Conservation (phyloP, 1,140 invertebrate genomes). For the Hyles euphorbiae region DNA sequence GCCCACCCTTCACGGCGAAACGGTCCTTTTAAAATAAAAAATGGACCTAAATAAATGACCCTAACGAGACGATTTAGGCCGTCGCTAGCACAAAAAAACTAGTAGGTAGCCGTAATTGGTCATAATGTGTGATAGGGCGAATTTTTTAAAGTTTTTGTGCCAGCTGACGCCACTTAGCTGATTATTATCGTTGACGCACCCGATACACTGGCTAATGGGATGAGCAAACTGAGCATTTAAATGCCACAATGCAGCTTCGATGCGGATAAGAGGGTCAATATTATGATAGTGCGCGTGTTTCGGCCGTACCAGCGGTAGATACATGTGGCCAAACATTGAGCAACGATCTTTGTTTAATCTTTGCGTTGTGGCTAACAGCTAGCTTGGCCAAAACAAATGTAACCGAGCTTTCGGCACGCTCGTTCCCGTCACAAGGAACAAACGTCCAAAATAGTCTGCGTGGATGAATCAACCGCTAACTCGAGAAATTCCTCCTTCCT, state of each 20-base stretch:
- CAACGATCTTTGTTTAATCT: constrained; percentile 55
- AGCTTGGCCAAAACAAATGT: constrained; percentile 45
- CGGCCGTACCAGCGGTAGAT: constrained; percentile 50
- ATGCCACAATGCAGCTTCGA: constrained; percentile 48
- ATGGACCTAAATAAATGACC: constrained; percentile 58
- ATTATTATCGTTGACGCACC: constrained; percentile 61
- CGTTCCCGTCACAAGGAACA: constrained; percentile 24
- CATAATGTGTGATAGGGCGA: constrained; percentile 52
- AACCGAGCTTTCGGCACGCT: constrained; percentile 43
- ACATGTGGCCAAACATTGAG: constrained; percentile 71
- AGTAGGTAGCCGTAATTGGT: constrained; percentile 43
- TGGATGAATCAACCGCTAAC: constrained; percentile 56
- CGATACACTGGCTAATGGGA: constrained; percentile 56
- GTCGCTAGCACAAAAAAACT: constrained; percentile 39
- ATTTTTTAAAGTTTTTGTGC: constrained; percentile 38
- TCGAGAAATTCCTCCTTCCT: constrained; percentile 60
- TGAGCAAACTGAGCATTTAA: constrained; percentile 62
- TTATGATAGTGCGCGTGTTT: constrained; percentile 68
- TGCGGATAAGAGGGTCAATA: constrained; percentile 69
- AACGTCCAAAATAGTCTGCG: constrained; percentile 50
- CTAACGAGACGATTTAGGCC: constrained; percentile 43
- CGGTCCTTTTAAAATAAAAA: constrained; percentile 57
- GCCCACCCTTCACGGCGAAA: constrained; percentile 59
- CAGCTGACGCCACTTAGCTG: constrained; percentile 38
- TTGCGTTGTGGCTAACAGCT: constrained; percentile 37